Evolutionary conservation across 2,888 invertebrate genomes (phyloP), one percentile per base, ranked within the genome.

Genomic region (Tholera decimalis): DNA sequence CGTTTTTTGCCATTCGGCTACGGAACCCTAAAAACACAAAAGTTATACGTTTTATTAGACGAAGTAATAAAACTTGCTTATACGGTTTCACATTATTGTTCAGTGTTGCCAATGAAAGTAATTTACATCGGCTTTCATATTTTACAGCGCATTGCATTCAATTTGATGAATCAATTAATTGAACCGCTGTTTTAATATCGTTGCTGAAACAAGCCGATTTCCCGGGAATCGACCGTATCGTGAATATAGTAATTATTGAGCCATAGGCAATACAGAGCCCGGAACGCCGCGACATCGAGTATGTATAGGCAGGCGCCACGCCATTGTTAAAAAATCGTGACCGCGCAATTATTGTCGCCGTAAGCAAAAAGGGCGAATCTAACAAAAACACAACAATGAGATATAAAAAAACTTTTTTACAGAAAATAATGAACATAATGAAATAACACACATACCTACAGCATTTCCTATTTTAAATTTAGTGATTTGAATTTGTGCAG

Each of bases 81-180:
- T 15, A 61, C 11, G 24, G 15, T 24, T 20, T 35, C 11, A 28
- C 35, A 35, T 43, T 22, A 69, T 28, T 46, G 41, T 8, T 15
- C 22, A 51, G 47, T 26, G 41, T 47, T 60, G 53, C 49, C 41
- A 54, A 57, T 56, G 59, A 75, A 74, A 73, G 65, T 73, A 65
- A 83, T 79, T 80, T 68, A 59, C 67, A 63, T 58, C 65, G 59
- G 57, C 69, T 75, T 82, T 77, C 75, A 84, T 83, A 84, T 82
- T 82, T 71, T 64, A 72, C 68, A 63, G 65, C 57, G 71, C 61
- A 73, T 79, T 63, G 62, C 69, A 72, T 77, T 79, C 63, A 77
- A 73, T 77, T 73, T 74, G 75, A 78, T 76, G 76, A 81, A 73
- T 69, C 67, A 80, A 81, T 76, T 77, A 76, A 68, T 77, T 71